Conservation (phyloP, 2,113 vertebrate genomes). For the Leptobrachium leishanense region DNA sequence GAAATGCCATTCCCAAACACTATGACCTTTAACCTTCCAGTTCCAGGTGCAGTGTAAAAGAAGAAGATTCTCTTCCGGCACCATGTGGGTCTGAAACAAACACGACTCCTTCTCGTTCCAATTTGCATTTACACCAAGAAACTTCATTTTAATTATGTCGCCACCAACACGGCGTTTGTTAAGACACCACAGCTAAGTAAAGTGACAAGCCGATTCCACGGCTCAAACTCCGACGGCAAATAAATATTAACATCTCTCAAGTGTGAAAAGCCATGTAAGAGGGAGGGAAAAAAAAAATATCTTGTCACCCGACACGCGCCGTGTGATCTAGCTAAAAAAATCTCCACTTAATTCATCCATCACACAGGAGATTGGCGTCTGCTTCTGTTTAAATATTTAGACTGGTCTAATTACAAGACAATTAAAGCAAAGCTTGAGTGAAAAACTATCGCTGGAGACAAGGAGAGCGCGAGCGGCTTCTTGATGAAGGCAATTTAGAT, state of each 20-base stretch:
- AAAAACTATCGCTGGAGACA: not conserved
- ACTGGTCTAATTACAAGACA: conserved; percentile 29
- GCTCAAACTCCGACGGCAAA: not conserved
- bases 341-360: conserved; percentile 4
- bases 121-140: not conserved
- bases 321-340: not conserved
- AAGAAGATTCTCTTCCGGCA: too few relatives aligned
- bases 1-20: too few relatives aligned
- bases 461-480: too few relatives aligned
- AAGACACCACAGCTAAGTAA: not conserved
- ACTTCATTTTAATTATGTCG: not conserved
- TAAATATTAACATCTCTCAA: not conserved
- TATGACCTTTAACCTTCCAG: too few relatives aligned
- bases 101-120: not conserved
- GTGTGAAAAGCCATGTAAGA: not conserved
- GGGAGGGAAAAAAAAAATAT: not conserved
- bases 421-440: conserved; percentile 33
- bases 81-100: not conserved
- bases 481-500: conserved; percentile 26
- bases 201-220: not conserved
- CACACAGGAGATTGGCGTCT: conserved; percentile 19
- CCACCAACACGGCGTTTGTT: not conserved
- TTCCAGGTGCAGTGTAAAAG: too few relatives aligned
- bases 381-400: conserved; percentile 37
- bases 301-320: not conserved